phyloP scores from a whole-genome alignment of 2,797 vertebrate species.

The Enteromius anoplus region DNA sequence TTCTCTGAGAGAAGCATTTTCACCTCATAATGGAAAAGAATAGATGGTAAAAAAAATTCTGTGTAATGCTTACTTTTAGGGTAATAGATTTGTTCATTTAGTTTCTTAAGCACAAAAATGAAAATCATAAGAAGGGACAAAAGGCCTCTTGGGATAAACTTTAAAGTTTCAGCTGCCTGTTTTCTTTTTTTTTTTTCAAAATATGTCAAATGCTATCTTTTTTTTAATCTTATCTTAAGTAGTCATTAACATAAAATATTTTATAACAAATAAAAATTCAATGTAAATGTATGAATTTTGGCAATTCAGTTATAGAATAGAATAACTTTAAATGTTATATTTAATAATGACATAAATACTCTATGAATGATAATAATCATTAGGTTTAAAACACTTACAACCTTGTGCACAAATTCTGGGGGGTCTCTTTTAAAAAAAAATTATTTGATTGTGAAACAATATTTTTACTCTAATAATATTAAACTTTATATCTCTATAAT shows the following conservation, averaged over 20 bases:
- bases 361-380: background rate
- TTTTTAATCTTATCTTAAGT: background rate
- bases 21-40: background rate
- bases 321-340: background rate
- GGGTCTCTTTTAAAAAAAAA: background rate
- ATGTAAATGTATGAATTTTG: background rate
- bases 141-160: background rate
- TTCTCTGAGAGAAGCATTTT: background rate
- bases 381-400: background rate
- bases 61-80: background rate
- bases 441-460: background rate
- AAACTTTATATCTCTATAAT: background rate
- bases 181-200: background rate
- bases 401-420: background rate
- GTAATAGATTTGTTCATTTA: background rate
- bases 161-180: background rate
- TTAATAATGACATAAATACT: background rate
- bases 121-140: background rate
- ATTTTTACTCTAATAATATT: background rate
- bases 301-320: background rate
- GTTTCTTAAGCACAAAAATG: background rate
- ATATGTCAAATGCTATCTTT: background rate
- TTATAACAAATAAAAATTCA: background rate
- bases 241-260: background rate
- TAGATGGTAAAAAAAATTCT: no score